Conservation (phyloP, 2,797 vertebrate genomes). For the Microctenopoma lineatum region DNA sequence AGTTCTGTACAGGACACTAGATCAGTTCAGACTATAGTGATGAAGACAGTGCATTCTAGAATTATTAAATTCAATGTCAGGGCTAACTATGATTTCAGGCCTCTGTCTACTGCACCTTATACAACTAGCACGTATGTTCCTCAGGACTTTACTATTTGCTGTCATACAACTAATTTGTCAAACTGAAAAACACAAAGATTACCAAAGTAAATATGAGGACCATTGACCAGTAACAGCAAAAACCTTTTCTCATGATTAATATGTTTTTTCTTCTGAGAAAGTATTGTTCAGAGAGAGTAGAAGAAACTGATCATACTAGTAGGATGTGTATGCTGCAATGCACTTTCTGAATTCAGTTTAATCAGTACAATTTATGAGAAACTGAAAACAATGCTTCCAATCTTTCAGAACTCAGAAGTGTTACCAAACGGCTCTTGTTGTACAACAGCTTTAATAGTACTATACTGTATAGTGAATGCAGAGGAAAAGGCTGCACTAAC, state of each 20-base stretch:
- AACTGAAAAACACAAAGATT: too few relatives aligned
- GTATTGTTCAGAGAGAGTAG: background rate
- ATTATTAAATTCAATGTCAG: background rate
- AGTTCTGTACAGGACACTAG: background rate
- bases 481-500: background rate
- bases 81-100: background rate
- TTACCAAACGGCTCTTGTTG: too few relatives aligned
- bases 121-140: background rate
- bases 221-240: too few relatives aligned
- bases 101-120: background rate
- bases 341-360: background rate
- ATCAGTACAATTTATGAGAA: too few relatives aligned
- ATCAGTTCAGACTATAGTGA: background rate
- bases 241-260: too few relatives aligned
- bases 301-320: background rate
- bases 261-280: background rate
- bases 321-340: background rate
- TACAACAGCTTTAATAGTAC: too few relatives aligned
- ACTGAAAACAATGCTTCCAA: too few relatives aligned
- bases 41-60: background rate
- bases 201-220: too few relatives aligned
- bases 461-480: background rate
- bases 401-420: background rate
- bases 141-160: too few relatives aligned
- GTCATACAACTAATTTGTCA: too few relatives aligned